These are phyloP conservation scores for Lanius ludovicianus DNA, from an alignment of 2,113 vertebrate genomes.

Conservation along the genomic window DNA sequence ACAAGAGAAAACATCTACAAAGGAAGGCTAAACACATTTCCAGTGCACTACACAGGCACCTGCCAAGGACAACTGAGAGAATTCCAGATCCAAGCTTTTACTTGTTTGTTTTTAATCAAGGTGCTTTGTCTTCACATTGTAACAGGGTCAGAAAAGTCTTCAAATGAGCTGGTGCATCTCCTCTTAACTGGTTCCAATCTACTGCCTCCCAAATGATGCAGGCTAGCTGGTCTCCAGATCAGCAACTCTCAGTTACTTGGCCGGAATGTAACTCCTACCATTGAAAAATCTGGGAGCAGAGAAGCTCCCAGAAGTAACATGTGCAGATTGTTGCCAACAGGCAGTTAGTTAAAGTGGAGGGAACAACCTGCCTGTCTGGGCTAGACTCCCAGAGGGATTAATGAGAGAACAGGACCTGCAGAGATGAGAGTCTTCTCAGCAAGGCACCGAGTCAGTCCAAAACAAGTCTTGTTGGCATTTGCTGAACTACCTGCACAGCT, in stretches of 20 bases:
- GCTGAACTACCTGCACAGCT: neutral
- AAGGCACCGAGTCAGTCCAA: neutral
- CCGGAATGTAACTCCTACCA: neutral
- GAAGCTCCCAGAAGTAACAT: neutral
- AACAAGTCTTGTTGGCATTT: neutral
- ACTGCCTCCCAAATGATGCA: neutral
- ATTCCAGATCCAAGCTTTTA: neutral
- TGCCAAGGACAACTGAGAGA: neutral
- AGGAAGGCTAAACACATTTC: neutral
- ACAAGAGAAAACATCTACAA: neutral
- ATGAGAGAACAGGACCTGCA: neutral
- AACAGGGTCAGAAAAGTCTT: neutral
- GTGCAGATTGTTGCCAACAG: neutral
- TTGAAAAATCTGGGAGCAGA: neutral
- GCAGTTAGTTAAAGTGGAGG: neutral
- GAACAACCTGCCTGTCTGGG: neutral
- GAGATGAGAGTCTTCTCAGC: neutral
- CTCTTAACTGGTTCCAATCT: neutral
- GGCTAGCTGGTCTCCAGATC: neutral
- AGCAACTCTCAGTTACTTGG: neutral
- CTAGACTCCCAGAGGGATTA: neutral
- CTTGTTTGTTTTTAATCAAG: neutral
- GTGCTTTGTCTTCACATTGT: neutral
- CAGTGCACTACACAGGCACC: neutral
- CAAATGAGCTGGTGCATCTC: neutral